A percentile compares a stretch with the other conserved stretches of the same genome.
phyloP scores from a whole-genome alignment of 2,888 invertebrate genomes.

The Cantharis nigra region DNA sequence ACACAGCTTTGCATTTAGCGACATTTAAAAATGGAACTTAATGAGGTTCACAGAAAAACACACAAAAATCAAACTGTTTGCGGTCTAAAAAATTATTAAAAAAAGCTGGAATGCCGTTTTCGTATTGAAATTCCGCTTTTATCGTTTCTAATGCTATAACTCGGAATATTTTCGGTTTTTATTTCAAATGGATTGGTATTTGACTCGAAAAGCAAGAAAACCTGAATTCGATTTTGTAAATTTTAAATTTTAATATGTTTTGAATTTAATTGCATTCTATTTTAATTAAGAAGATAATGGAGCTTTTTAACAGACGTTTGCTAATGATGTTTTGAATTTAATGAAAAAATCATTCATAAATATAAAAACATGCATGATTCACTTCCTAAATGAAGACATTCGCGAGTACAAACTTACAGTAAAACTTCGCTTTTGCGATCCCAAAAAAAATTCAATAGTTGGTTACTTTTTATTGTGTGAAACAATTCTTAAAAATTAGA shows the following conservation, averaged over 20 bases:
- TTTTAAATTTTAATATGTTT: not conserved
- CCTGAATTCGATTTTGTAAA: not conserved
- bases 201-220: not conserved
- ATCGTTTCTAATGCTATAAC: not conserved
- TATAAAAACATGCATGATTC: not conserved
- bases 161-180: not conserved
- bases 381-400: not conserved
- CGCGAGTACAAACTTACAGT: not conserved
- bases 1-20: not conserved
- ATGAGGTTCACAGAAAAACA: not conserved
- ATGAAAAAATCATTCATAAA: not conserved
- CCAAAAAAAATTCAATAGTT: not conserved
- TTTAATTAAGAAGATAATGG: not conserved
- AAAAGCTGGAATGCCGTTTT: not conserved
- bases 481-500: not conserved
- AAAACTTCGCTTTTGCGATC: not conserved
- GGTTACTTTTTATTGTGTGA: not conserved
- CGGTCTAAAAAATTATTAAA: not conserved
- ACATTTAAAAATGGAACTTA: not conserved
- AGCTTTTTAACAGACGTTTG: not conserved
- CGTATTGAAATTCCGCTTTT: not conserved
- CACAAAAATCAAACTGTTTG: not conserved
- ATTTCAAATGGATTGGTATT: not conserved
- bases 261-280: not conserved
- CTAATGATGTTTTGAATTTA: not conserved